Base-by-base conservation (phyloP, 2,888 invertebrate species). In the Tenthredo notha region DNA sequence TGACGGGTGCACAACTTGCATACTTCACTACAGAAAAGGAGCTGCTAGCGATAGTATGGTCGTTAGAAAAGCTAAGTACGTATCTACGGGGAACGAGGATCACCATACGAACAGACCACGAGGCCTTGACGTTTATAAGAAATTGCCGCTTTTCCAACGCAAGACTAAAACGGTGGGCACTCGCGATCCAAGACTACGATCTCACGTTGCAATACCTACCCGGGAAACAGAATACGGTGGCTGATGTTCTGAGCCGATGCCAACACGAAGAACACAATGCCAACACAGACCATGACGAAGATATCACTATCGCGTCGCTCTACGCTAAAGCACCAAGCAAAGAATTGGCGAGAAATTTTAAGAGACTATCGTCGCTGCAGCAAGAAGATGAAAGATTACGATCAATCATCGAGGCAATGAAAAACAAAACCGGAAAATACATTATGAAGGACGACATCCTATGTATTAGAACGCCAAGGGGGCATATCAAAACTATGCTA, bases 91-190 rank as follows among this genome's bases (percentile, higher is more conserved):
- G 65, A n/a, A 25, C 25, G 25, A 21, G 25, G 25, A 29, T 65
- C 9, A 65, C 9, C 4, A 65, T 65, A 10, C 67, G 84, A 29
- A 87, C 87, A 6, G 87, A 88, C 33, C 86, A 88, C 84, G 77
- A 83, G 18, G 86, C 87, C 0, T 47, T 88, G 0, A 87, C 75
- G 47, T 87, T 87, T 84, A 67, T 86, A 18, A 84, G 80, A 43
- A 65, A 86, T 9, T 86, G 85, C 33, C 25, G 67, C 6, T 58
- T 85, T 1, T 47, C 86, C 0, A 85, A 78, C 33, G 83, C 85
- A 12, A 40, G 86, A 25, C 72, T 87, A 21, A 85, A 87, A 10
- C 33, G 87, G 18, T 88, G 86, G 87, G 15, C 84, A 5, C 18
- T 86, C 0, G 87, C 67, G 47, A 58, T 87, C 12, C 83, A 86